Evolutionary conservation across 2,797 vertebrate genomes (phyloP).

Genomic region (Lemur catta): DNA sequence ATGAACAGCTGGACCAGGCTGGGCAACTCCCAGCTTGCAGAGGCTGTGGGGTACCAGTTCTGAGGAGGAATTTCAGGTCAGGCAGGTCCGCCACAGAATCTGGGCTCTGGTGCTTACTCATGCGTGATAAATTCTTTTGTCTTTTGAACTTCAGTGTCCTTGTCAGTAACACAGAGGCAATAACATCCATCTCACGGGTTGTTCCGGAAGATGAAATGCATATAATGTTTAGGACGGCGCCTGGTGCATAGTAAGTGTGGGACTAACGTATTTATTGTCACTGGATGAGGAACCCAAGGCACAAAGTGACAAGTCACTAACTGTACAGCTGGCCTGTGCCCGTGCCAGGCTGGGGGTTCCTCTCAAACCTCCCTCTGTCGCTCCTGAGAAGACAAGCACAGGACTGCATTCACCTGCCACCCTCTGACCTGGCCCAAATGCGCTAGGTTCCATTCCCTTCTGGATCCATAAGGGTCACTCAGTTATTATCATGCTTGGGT

Average conservation of each 20-base stretch:
- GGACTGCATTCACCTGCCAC: too few species aligned
- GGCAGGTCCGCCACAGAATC: not conserved
- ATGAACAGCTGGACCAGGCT: not conserved
- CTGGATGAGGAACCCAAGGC: not conserved
- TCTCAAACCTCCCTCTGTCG: not conserved
- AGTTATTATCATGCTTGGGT: not conserved
- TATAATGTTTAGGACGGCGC: not conserved
- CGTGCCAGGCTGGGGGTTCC: not conserved
- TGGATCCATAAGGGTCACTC: not conserved
- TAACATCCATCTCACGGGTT: not conserved
- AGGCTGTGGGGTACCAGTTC: not conserved
- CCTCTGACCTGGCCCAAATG: not conserved
- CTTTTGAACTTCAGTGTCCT: not conserved
- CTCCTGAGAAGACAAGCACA: not conserved
- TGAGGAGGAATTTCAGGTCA: not conserved
- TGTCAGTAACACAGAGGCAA: not conserved
- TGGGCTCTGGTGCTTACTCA: not conserved
- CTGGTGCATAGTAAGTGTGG: accelerated
- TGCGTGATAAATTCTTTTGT: not conserved
- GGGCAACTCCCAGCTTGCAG: not conserved
- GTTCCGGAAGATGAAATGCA: not conserved
- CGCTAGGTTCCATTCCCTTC: not conserved
- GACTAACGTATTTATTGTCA: too few species aligned
- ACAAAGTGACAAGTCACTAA: not conserved
- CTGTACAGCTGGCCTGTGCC: not conserved